Percentiles rank a stretch among this genome's conserved stretches.
phyloP scores from a whole-genome alignment of 2,113 vertebrate species.

The Crotalus helleri region DNA sequence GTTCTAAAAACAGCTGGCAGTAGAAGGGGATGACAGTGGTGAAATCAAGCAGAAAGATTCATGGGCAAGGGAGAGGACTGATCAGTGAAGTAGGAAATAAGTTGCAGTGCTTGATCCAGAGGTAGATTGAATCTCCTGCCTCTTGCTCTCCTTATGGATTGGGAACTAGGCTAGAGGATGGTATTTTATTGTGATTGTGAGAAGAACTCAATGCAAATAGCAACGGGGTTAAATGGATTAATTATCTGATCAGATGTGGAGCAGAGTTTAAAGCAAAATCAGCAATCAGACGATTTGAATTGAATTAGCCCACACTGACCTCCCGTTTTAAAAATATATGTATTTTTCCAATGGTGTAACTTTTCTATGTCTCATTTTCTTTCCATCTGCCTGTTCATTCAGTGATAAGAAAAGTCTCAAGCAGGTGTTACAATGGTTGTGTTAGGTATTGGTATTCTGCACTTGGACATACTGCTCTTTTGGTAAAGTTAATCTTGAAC shows the following conservation, averaged over 20 bases:
- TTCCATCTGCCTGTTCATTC: background rate
- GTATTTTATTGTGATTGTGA: background rate
- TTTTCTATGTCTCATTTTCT: background rate
- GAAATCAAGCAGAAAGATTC: background rate
- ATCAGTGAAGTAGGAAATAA: background rate
- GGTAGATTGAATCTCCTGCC: background rate
- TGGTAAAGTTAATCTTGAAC: background rate
- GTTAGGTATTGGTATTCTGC: background rate
- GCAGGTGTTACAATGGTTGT: background rate
- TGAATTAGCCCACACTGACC: background rate
- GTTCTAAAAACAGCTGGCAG: background rate
- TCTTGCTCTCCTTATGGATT: background rate
- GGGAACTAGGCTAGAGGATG: background rate
- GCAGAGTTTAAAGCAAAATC: background rate
- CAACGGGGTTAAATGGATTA: background rate
- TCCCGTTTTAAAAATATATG: background rate
- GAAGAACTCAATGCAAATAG: background rate
- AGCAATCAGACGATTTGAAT: background rate
- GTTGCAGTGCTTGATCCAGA: background rate
- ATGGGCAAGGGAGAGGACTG: background rate
- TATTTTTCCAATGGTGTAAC: background rate
- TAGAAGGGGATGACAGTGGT: background rate
- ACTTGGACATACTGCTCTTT: background rate
- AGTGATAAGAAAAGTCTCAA: background rate
- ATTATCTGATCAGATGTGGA: background rate